A percentile compares a stretch with the other conserved stretches of the same genome.
phyloP scores from a whole-genome alignment of 2,888 invertebrate species.

The Caenorhabditis zanzibari region DNA sequence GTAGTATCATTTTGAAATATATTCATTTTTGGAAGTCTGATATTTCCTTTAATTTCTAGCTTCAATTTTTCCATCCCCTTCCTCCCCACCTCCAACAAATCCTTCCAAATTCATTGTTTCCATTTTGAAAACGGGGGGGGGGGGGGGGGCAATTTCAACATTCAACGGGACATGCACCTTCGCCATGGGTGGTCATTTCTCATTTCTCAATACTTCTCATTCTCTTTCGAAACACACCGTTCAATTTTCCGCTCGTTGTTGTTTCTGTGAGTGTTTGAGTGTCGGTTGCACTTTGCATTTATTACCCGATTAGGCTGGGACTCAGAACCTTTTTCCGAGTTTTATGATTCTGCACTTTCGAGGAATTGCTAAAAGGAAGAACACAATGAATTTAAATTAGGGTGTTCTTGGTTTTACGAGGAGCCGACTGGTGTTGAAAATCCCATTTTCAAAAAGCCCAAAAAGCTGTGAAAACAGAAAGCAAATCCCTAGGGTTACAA shows the following conservation, averaged over 20 bases:
- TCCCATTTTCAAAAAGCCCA: slow-evolving; percentile 13
- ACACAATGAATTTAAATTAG: slow-evolving; percentile 29
- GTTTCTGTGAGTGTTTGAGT: slow-evolving; percentile 5
- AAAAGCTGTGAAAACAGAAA: neutral
- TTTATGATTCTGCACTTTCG: slow-evolving; percentile 27
- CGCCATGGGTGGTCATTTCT: slow-evolving; percentile 59
- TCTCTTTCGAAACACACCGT: slow-evolving; percentile 50
- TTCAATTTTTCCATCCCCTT: no score
- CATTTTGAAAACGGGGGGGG: slow-evolving; percentile 44
- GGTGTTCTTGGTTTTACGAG: slow-evolving; percentile 38
- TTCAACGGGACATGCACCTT: slow-evolving; percentile 43
- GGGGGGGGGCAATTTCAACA: slow-evolving; percentile 28
- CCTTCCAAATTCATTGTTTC: slow-evolving; percentile 15
- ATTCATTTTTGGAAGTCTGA: no score
- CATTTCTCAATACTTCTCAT: slow-evolving; percentile 49
- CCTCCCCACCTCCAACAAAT: neutral
- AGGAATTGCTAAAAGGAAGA: slow-evolving; percentile 41
- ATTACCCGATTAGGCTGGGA: slow-evolving; percentile 47
- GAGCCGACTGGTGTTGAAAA: slow-evolving; percentile 12
- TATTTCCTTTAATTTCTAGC: no score
- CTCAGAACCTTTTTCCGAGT: slow-evolving; percentile 3
- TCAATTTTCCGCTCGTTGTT: slow-evolving; percentile 40
- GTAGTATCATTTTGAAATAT: no score
- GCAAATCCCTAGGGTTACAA: neutral
- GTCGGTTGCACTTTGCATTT: slow-evolving; percentile 47